Conservation (phyloP, 2,113 vertebrate genomes). For the Chaetura pelagica region DNA sequence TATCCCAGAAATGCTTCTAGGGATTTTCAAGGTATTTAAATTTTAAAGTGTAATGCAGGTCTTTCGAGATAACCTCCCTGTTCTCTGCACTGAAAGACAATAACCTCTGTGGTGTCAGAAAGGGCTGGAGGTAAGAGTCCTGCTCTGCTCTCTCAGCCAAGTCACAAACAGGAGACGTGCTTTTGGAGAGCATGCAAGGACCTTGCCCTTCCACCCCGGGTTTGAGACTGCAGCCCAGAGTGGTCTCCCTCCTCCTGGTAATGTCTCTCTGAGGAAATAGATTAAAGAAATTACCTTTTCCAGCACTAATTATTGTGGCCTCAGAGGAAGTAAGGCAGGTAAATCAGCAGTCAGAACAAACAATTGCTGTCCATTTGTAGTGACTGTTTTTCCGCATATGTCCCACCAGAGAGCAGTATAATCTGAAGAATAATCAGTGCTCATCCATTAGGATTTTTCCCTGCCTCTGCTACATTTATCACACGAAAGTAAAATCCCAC, state of each 20-base stretch:
- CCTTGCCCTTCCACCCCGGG: not conserved
- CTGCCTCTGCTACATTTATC: not conserved
- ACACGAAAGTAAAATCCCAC: not conserved
- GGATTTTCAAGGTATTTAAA: not conserved
- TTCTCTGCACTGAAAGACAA: not conserved
- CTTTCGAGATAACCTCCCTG: not conserved
- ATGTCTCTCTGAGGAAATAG: not conserved
- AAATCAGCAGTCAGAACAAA: not conserved
- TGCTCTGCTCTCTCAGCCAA: not conserved
- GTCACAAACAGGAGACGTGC: not conserved
- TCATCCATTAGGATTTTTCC: not conserved
- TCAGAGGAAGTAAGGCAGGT: not conserved
- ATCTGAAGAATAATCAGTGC: slow-evolving; percentile 24
- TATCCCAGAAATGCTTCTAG: not conserved
- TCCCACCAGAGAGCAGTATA: slow-evolving; percentile 57
- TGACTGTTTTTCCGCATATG: not conserved
- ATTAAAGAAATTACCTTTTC: not conserved
- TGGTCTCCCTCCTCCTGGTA: not conserved
- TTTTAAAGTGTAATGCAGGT: not conserved
- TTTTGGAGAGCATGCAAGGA: not conserved
- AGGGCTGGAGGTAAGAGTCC: not conserved
- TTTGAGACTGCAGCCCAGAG: not conserved
- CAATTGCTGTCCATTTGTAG: not conserved
- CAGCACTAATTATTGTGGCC: not conserved
- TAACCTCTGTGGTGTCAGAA: not conserved